These are phyloP conservation scores for Apis dorsata DNA, from an alignment of 1,140 invertebrate species.

Conservation along the genomic window DNA sequence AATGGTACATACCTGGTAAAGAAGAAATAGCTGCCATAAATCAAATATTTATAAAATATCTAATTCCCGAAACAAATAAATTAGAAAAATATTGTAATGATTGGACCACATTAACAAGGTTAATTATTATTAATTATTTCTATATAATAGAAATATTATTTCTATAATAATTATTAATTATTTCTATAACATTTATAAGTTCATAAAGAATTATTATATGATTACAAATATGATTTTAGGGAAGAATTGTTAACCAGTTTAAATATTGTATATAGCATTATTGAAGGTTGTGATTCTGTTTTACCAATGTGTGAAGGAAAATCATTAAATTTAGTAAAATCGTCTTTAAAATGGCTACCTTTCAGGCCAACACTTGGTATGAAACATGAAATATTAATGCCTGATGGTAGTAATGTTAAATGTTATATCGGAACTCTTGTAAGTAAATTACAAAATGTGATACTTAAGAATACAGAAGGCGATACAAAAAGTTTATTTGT, in stretches of 20 bases:
- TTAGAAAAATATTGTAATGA: slow-evolving; percentile 80
- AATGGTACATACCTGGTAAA: slow-evolving; percentile 88
- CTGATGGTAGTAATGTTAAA: slow-evolving; percentile 84
- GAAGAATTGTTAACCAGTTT: slow-evolving; percentile 80
- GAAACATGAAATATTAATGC: slow-evolving; percentile 80
- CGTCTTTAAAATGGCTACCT: slow-evolving; percentile 70
- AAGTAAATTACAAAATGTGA: slow-evolving; percentile 80
- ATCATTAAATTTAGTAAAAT: slow-evolving; percentile 78
- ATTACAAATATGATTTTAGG: slow-evolving; percentile 68
- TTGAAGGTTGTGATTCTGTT: slow-evolving; percentile 81
- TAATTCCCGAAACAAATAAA: slow-evolving; percentile 80
- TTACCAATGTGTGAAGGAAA: slow-evolving; percentile 84
- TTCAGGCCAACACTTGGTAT: slow-evolving; percentile 77
- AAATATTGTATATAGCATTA: slow-evolving; percentile 71
- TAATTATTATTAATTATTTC: slow-evolving; percentile 46
- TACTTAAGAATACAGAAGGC: slow-evolving; percentile 85
- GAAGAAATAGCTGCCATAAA: slow-evolving; percentile 86
- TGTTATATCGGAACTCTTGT: slow-evolving; percentile 81
- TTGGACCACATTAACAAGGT: slow-evolving; percentile 70
- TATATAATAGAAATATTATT: neutral
- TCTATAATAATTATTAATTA: neutral
- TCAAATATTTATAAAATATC: slow-evolving; percentile 84
- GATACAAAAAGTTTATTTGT: slow-evolving; percentile 87
- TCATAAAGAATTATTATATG: neutral
- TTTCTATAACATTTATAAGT: neutral